Base-by-base conservation (phyloP, 2,888 invertebrate genomes). In the Diachrysia chrysitis region DNA sequence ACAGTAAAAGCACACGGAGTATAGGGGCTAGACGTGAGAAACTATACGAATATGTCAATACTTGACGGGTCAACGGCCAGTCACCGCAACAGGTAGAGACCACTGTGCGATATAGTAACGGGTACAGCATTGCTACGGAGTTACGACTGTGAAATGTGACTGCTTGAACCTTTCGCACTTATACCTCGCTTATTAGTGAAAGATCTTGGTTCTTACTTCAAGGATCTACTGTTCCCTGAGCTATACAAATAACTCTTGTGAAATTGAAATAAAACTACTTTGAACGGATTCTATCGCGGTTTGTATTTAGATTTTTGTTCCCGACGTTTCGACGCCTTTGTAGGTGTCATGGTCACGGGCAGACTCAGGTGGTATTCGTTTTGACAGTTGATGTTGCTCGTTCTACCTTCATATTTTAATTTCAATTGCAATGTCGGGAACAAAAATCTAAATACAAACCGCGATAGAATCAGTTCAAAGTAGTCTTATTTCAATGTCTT, bases 21-120 rank as follows among this genome's bases (percentile, higher is more conserved):
- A 85, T 81, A n/a, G 87, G 87, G 79, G 89, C 88, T 89, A 90
- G 91, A 93, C 93, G 93, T 93, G 94, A 93, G 95, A 94, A 94
- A 94, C 92, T 93, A 92, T 94, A 94, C 93, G 92, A 93, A 95
- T 93, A 94, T 94, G 95, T 95, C 95, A 95, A 95, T 95, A 95
- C 93, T 92, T 92, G 92, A 91, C 90, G 91, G 95, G 94, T 95
- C 95, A 95, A 93, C 88, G 95, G 88, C 95, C 95, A 93, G 88
- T 82, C 88, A 74, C 81, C 83, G 89, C 89, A 88, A 92, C 93
- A 90, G 91, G 93, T 92, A 91, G 82, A 87, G 85, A 84, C 86
- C 85, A 88, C 87, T 84, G 87, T 87, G 87, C 90, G 84, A 89
- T 91, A 89, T 88, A 89, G 88, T 92, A 92, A 92, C 91, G 90